Base-by-base conservation (phyloP, 2,113 vertebrate genomes). In the Lepus europaeus region DNA sequence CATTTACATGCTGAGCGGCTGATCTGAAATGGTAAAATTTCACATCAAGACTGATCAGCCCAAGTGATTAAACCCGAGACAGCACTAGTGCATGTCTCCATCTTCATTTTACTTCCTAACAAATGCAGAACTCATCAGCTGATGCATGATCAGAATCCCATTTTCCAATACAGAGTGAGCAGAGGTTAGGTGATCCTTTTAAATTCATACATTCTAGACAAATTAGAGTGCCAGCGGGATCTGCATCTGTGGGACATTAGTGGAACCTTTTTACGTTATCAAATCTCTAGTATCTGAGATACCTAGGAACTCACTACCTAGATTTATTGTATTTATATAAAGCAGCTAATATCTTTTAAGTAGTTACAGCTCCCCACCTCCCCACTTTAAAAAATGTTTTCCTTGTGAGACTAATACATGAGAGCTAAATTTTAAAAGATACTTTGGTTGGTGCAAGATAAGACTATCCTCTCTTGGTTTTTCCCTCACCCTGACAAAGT, bases 1-100 rank as follows among this genome's bases (percentile, higher is more conserved):
- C 72, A 39, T 89, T 76, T 89, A 59, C 77, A 45, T 69, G 74
- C 45, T 69, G 86, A 86, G 81, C 29, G 72, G 87, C 51, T 87
- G 79, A 80, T 92, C 22, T 69, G 72, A 87, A 89, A 23, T 89
- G 36, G 74, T 68, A 36, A 70, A 80, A 72, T 95, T 90, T 89
- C 87, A 76, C 6, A 86, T 87, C 27, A 56, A 84, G 81, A 56
- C 45, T 36, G 51, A 73, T 77, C 82, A 92, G 33, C 31, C 36
- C 29, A 36, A 39, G 31, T 82, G 69, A 91, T 61, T 88, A 82
- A 87, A 6, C 22, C 36, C 68, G 85, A 80, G 49, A 59, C 19
- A 45, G 45, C 12, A 16, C 53, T 53, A 1, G 23, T 25, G 19
- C 36, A 73, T 77, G 33, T 16, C 88, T 89, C 78, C 39, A 51